A percentile compares a stretch with the other conserved stretches of the same genome.
These are phyloP conservation scores for Platycheirus rosarum DNA, from an alignment of 2,888 invertebrate species.

Conservation along the genomic window DNA sequence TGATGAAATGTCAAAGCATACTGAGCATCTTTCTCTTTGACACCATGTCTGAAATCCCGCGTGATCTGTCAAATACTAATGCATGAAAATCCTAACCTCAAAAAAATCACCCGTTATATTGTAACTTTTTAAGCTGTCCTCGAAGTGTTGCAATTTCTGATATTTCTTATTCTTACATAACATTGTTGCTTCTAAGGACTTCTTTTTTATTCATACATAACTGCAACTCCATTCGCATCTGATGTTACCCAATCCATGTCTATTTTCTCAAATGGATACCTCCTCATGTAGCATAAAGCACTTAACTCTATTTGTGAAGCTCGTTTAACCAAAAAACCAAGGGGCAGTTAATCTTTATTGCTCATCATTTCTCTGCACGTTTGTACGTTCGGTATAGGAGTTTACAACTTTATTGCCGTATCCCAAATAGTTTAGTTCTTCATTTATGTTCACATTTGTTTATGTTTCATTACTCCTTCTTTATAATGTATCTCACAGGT, in stretches of 20 bases:
- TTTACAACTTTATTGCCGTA: conserved; percentile 32
- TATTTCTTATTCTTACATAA: too few species aligned
- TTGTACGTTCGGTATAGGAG: neutral
- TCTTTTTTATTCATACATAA: conserved; percentile 7
- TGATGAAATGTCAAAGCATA: too few species aligned
- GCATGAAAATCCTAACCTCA: too few species aligned
- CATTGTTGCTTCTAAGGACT: too few species aligned
- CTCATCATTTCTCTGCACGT: conserved; percentile 20
- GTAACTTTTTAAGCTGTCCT: too few species aligned
- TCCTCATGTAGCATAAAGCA: conserved; percentile 2
- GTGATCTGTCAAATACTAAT: too few species aligned
- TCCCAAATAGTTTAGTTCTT: conserved; percentile 3
- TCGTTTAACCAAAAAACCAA: conserved; percentile 1
- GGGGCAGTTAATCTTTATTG: conserved; percentile 24
- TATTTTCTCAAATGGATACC: neutral
- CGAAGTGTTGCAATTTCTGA: too few species aligned
- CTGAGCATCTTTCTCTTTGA: too few species aligned
- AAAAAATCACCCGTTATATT: too few species aligned
- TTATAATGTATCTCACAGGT: neutral
- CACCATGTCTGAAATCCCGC: too few species aligned
- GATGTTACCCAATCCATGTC: conserved; percentile 1
- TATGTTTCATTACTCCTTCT: neutral
- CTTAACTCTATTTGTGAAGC: conserved; percentile 19
- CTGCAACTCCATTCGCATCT: too few species aligned
- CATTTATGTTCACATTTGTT: conserved; percentile 12